Percentiles rank a stretch among this genome's conserved stretches.
Evolutionary conservation across 1,140 invertebrate species (phyloP).

Genomic region (Manduca sexta): DNA sequence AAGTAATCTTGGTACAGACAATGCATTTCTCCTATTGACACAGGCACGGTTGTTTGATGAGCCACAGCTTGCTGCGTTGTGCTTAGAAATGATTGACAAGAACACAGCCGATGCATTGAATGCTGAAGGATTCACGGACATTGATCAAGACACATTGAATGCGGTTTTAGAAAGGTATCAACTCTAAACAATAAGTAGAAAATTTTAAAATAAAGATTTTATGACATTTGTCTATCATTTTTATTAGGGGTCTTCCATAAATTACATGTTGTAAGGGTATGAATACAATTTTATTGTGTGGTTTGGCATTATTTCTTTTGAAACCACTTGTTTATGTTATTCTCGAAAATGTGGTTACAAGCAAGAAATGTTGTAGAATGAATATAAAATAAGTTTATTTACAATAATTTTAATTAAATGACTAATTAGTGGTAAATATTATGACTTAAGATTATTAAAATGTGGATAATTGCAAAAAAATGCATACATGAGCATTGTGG

Average conservation of each 20-base stretch:
- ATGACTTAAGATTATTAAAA: no score
- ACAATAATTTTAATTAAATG: no score
- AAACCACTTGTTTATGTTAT: no score
- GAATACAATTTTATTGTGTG: no score
- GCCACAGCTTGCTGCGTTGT: constrained; percentile 82
- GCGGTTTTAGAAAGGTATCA: constrained; percentile 80
- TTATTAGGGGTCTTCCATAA: background rate
- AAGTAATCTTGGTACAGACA: constrained; percentile 85
- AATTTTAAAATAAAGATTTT: background rate
- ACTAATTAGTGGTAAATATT: no score
- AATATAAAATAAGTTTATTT: no score
- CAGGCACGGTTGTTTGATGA: constrained; percentile 89
- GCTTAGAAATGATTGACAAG: constrained; percentile 90
- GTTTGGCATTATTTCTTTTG: no score
- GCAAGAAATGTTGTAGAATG: no score
- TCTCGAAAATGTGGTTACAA: no score
- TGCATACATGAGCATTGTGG: no score
- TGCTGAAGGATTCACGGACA: constrained; percentile 91
- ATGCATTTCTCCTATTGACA: constrained; percentile 89
- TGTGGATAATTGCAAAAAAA: no score
- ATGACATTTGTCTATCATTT: background rate
- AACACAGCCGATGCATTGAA: constrained; percentile 86
- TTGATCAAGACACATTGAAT: constrained; percentile 88
- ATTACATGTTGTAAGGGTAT: no score
- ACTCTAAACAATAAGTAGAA: background rate